Percentiles rank a stretch among this genome's conserved stretches.
Evolutionary conservation across 2,888 invertebrate species (phyloP).

Genomic region (Vesta saturnalis): DNA sequence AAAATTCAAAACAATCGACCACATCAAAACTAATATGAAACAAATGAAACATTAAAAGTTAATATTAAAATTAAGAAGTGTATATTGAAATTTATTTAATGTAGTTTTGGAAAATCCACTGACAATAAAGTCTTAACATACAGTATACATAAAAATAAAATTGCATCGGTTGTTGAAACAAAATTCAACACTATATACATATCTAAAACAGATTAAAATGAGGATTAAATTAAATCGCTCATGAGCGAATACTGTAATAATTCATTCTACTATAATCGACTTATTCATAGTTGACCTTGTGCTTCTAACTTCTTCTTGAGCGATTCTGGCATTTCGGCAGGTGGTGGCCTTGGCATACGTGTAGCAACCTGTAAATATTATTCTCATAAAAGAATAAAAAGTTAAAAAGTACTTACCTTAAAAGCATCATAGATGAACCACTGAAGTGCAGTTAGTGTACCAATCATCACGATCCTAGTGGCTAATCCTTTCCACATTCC

Average conservation of each 20-base stretch:
- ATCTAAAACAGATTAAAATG: conserved; percentile 8
- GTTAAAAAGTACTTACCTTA: conserved; percentile 50
- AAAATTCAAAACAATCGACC: no score
- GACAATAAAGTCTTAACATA: no score
- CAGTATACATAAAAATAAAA: no score
- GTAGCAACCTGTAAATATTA: conserved; percentile 67
- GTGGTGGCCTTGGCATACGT: conserved; percentile 93
- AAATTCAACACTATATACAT: no score
- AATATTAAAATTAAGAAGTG: no score
- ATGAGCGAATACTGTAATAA: conserved; percentile 20
- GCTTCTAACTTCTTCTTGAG: conserved; percentile 77
- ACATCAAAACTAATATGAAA: no score
- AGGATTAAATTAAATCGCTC: conserved; percentile 7
- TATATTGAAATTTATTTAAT: no score
- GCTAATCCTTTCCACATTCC: conserved; percentile 90
- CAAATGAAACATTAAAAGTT: no score
- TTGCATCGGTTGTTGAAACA: no score
- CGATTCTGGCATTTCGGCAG: conserved; percentile 95
- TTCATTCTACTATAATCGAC: conserved; percentile 9
- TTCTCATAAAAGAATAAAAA: no score
- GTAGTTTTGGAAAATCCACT: no score
- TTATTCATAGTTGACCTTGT: conserved; percentile 39
- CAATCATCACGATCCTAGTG: conserved; percentile 96
- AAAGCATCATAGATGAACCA: conserved; percentile 99
- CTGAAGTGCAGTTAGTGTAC: conserved; percentile 93